These are phyloP conservation scores for Polydrusus pterygomalis DNA, from an alignment of 2,888 invertebrate genomes.

Conservation along the genomic window DNA sequence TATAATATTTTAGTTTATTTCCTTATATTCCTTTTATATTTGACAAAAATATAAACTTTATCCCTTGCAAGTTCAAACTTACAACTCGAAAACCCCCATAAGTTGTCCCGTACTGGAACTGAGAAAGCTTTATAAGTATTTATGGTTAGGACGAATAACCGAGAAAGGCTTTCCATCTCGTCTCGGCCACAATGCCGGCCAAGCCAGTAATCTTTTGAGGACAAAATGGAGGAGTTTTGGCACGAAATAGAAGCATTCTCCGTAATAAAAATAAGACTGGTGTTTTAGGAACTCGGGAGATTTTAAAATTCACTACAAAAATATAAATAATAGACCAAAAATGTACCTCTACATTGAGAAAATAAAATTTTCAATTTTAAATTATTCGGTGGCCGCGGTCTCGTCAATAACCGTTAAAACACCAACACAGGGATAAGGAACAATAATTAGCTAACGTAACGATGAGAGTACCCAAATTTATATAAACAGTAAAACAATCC, in stretches of 20 bases:
- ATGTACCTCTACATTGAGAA: too few species aligned
- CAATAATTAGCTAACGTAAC: too few species aligned
- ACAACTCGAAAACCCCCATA: conserved; percentile 24
- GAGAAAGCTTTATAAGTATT: conserved; percentile 55
- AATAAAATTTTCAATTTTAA: too few species aligned
- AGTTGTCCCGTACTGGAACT: conserved; percentile 27
- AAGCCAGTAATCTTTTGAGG: conserved; percentile 27
- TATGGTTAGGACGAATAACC: conserved; percentile 49
- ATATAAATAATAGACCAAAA: too few species aligned
- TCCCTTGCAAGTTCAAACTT: conserved; percentile 14
- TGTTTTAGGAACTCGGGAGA: too few species aligned
- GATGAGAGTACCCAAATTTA: too few species aligned
- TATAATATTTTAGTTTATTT: not conserved
- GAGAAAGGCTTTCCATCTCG: conserved; percentile 51
- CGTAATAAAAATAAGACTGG: too few species aligned
- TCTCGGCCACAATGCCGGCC: conserved; percentile 22
- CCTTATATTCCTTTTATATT: conserved; percentile 3
- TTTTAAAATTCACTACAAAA: too few species aligned
- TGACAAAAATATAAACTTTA: conserved; percentile 23
- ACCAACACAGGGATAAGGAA: too few species aligned
- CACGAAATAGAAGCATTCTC: not conserved
- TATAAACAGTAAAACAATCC: too few species aligned
- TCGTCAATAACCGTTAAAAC: too few species aligned
- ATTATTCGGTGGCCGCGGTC: too few species aligned
- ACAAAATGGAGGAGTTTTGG: conserved; percentile 26